Base-by-base conservation (phyloP, 2,888 invertebrate species). In the Nemotelus pantherinus region DNA sequence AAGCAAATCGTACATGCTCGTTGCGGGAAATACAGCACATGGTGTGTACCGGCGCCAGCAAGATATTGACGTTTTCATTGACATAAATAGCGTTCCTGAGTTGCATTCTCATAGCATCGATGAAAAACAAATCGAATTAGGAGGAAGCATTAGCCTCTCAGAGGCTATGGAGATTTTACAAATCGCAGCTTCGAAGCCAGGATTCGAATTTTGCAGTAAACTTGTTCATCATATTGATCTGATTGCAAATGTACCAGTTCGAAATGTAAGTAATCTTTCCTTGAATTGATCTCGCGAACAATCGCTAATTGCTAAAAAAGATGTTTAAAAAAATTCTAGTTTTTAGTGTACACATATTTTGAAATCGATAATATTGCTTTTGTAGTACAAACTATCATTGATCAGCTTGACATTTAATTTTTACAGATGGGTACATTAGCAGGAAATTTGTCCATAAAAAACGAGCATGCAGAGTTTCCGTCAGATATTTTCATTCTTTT, bases 1-100 rank as follows among this genome's bases (percentile, higher is more conserved):
- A 0, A 81, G 86, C 50, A 84, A 86, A 3, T 87, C 86, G 47
- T 93, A 91, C 81, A 88, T 90, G 81, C 83, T 94, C 0, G 89
- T 94, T 3, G 92, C 92, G 41, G 94, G 94, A 45, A 94, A 94
- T 83, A 94, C 94, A 2, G 93, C 92, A 3, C 91, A 90, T 86
- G 94, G 89, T 50, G 88, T 90, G 3, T 90, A 87, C 80, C 87
- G 89, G 79, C 84, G 85, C 63, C 80, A 82, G 9, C 82, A 84
- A 2, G 87, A 89, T 25, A 88, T 89, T 53, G 86, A 88, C 67
- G 83, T 89, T 0, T 89, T 90, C 77, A 90, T 93, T 72, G 93
- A 93, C 81, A 88, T 93, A 60, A 89, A 89, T 0, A 88, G 88
- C 3, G 89, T 93, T 48, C 85, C 87, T 3, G 89, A 90, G 45